Percentiles rank a stretch among this genome's conserved stretches.
phyloP scores from a whole-genome alignment of 30 jellyfish, hydroid and myxozoan genomes.

The Hydractinia echinata region DNA sequence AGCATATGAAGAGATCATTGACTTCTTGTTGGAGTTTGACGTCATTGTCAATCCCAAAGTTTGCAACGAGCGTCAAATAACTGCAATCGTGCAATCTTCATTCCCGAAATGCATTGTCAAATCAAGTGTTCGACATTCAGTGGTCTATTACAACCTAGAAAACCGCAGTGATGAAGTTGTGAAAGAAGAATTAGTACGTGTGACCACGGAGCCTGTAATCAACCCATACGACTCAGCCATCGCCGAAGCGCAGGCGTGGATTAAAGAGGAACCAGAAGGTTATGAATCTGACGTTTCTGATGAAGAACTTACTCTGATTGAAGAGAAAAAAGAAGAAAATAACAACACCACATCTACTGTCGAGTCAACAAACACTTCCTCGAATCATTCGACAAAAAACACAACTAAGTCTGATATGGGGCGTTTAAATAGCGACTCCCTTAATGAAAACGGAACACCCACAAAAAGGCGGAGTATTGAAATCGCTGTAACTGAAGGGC shows the following conservation, averaged over 20 bases:
- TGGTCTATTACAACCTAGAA: conserved; percentile 16
- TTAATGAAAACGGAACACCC: no score
- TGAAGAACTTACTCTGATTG: conserved; percentile 6
- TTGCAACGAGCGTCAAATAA: conserved; percentile 29
- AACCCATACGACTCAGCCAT: conserved; percentile 22
- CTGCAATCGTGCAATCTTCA: conserved; percentile 23
- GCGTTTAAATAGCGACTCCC: no score
- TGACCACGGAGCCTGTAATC: conserved; percentile 36
- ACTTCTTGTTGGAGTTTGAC: conserved; percentile 25
- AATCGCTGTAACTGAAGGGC: no score
- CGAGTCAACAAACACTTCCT: not conserved
- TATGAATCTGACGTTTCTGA: not conserved
- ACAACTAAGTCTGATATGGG: not conserved
- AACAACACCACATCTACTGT: conserved; percentile 1
- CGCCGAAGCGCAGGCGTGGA: conserved; percentile 40
- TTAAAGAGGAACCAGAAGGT: conserved; percentile 8
- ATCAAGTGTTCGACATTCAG: conserved; percentile 25
- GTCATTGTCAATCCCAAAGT: conserved; percentile 8
- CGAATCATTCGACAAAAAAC: not conserved
- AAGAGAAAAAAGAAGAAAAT: not conserved
- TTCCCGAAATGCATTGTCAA: conserved; percentile 20
- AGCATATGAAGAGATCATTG: conserved; percentile 18
- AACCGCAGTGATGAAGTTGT: conserved; percentile 24
- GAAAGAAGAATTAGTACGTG: conserved; percentile 37
- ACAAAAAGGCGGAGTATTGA: no score